These are phyloP conservation scores for Aricia agestis DNA, from an alignment of 1,140 invertebrate species.

Conservation along the genomic window DNA sequence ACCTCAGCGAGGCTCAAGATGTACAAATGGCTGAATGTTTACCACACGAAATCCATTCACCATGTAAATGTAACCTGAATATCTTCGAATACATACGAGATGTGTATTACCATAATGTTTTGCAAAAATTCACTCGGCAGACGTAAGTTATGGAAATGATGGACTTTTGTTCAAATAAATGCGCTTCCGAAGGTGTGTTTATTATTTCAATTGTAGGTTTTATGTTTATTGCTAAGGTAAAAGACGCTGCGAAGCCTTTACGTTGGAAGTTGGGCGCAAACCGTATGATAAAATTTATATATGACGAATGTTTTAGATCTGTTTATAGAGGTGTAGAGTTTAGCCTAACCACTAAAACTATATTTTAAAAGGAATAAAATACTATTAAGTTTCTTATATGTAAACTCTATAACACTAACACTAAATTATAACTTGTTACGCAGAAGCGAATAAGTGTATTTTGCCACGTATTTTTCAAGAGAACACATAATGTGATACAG, in stretches of 20 bases:
- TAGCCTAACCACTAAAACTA: too few species aligned
- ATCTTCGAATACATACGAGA: constrained; percentile 22
- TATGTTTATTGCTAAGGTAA: neutral
- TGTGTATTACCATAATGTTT: constrained; percentile 22
- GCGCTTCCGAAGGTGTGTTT: constrained; percentile 7
- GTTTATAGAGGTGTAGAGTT: too few species aligned
- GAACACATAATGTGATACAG: neutral
- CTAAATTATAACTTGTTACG: too few species aligned
- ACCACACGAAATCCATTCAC: constrained; percentile 22
- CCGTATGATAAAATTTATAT: too few species aligned
- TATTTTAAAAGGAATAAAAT: too few species aligned
- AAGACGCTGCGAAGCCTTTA: neutral
- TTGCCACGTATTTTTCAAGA: neutral
- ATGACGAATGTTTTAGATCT: too few species aligned
- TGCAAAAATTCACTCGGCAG: constrained; percentile 19
- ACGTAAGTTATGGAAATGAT: constrained; percentile 21
- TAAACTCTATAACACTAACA: too few species aligned
- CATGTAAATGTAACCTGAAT: constrained; percentile 25
- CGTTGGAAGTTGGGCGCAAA: neutral
- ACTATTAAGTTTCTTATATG: too few species aligned
- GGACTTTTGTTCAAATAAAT: constrained; percentile 19
- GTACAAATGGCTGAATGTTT: constrained; percentile 25
- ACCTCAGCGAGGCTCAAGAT: constrained; percentile 18
- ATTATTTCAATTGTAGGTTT: constrained; percentile 12
- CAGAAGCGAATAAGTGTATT: too few species aligned